phyloP scores from a whole-genome alignment of 2,888 invertebrate genomes.

The Melieria crassipennis region DNA sequence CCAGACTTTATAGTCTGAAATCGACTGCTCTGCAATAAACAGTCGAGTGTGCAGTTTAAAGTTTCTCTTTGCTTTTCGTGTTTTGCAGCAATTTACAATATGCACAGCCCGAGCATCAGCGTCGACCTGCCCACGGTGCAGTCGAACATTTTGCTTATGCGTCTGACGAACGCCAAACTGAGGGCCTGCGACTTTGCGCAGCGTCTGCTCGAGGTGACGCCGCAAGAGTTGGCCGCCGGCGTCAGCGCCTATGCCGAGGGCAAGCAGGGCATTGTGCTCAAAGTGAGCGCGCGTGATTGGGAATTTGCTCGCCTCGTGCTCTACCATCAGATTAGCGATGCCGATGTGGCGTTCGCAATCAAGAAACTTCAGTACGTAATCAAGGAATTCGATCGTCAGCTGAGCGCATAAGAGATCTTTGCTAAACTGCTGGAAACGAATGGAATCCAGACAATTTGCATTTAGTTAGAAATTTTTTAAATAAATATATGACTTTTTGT shows the following conservation, averaged over 20 bases:
- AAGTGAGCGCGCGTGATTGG: constrained; percentile 70
- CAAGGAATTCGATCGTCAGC: constrained; percentile 69
- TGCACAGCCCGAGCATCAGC: constrained; percentile 71
- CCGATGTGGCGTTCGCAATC: constrained; percentile 74
- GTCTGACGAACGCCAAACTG: constrained; percentile 69
- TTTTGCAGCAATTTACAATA: constrained; percentile 67
- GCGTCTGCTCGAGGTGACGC: constrained; percentile 67
- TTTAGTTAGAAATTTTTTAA: too few species aligned
- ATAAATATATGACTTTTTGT: too few species aligned
- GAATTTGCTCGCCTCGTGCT: constrained; percentile 75
- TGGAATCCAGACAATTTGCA: too few species aligned
- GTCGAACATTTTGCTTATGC: constrained; percentile 80
- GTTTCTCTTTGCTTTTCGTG: constrained; percentile 6
- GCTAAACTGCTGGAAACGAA: too few species aligned
- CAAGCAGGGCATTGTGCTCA: constrained; percentile 68
- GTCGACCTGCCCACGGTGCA: constrained; percentile 74
- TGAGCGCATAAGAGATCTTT: constrained; percentile 16
- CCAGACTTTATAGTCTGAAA: too few species aligned
- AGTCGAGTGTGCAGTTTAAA: too few species aligned
- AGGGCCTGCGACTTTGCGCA: constrained; percentile 69
- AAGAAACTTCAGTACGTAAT: constrained; percentile 78
- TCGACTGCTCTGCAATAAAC: too few species aligned
- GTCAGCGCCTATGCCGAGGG: constrained; percentile 54
- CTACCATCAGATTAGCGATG: constrained; percentile 76
- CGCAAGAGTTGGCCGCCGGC: constrained; percentile 68